These are phyloP conservation scores for Eupithecia pulchellata DNA, from an alignment of 2,888 invertebrate species.

Conservation along the genomic window DNA sequence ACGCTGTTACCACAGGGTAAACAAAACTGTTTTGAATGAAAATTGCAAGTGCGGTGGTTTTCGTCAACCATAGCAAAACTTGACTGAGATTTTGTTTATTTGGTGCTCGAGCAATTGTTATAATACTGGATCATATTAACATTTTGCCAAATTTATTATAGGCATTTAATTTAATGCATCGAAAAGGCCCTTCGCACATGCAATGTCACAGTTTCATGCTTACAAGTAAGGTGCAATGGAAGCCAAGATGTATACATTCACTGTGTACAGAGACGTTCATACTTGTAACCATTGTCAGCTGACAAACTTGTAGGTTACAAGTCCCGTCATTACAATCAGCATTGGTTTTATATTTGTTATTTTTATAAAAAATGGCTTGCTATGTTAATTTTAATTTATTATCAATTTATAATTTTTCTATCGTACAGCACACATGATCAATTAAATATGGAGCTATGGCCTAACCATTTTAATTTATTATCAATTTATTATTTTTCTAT, in stretches of 20 bases:
- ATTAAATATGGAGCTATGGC: not conserved
- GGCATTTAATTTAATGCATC: not conserved
- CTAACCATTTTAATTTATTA: no score
- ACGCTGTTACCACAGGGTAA: slow-evolving; percentile 34
- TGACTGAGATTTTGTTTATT: not conserved
- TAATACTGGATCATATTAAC: not conserved
- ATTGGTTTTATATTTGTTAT: no score
- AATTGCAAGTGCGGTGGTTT: not conserved
- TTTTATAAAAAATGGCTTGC: no score
- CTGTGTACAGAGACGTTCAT: no score
- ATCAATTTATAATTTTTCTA: no score
- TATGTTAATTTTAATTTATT: no score
- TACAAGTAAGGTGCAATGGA: not conserved
- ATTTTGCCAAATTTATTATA: no score
- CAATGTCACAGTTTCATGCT: not conserved
- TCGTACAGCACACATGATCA: not conserved
- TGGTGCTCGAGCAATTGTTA: not conserved
- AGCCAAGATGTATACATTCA: not conserved
- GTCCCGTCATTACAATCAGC: no score
- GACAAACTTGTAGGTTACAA: no score
- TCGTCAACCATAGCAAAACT: not conserved
- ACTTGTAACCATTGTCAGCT: no score
- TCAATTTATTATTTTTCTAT: no score
- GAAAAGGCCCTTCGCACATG: not conserved
- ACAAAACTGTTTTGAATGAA: slow-evolving; percentile 26